phyloP scores from a whole-genome alignment of 1,140 invertebrate genomes.

The Bombus fervidus region DNA sequence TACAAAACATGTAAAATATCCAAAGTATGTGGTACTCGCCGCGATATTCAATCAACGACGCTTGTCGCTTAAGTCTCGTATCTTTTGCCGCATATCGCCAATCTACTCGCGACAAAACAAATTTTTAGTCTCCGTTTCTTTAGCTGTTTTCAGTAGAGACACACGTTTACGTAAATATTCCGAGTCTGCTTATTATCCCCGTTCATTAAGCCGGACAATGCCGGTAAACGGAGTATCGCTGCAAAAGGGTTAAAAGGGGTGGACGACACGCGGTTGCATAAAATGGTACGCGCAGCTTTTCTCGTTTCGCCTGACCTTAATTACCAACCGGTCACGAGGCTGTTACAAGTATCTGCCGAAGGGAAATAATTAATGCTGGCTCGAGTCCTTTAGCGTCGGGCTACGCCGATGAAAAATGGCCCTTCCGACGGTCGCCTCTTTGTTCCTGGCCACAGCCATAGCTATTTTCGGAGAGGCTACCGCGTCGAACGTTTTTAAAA shows the following conservation, averaged over 20 bases:
- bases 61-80: too few relatives aligned
- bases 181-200: not conserved
- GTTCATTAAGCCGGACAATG: constrained; percentile 21
- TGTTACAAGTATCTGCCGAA: constrained; percentile 16
- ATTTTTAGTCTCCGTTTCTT: not conserved
- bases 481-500: not conserved
- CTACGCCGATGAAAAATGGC: constrained; percentile 30
- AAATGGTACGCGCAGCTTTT: constrained; percentile 17
- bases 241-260: constrained; percentile 6
- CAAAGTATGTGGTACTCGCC: too few relatives aligned
- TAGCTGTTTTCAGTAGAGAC: not conserved
- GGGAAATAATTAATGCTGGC: constrained; percentile 42
- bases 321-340: constrained; percentile 46
- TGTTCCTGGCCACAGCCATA: constrained; percentile 27
- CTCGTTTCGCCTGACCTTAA: constrained; percentile 47
- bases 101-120: not conserved
- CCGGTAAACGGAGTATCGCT: not conserved
- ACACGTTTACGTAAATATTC: not conserved
- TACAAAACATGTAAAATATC: too few relatives aligned
- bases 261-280: constrained; percentile 7
- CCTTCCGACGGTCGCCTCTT: not conserved
- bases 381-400: not conserved
- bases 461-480: constrained; percentile 37
- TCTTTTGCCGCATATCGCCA: too few relatives aligned
- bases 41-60: too few relatives aligned